Evolutionary conservation across 2,113 vertebrate genomes (phyloP), one percentile per base, ranked within the genome.

Genomic region (Spizaetus ornatus): DNA sequence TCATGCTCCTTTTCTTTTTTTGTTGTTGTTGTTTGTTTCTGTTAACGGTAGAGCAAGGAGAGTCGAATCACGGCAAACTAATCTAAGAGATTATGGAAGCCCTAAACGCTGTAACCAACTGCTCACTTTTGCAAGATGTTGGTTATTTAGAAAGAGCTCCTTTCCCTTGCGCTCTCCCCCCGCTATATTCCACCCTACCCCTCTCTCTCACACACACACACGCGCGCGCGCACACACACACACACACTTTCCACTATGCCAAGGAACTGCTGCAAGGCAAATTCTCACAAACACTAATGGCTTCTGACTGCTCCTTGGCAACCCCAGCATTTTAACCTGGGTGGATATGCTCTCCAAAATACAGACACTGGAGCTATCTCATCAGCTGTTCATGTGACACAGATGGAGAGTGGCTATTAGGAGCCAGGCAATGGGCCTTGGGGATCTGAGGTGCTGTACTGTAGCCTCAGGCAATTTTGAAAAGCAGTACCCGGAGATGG

Each of bases 231-330:
- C 91, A 19, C 71, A 73, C 91, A 70, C 34, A n/a, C 86, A 62
- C 90, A 95, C 98, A 98, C 95, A 97, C 98, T 98, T 99, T 98
- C 98, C 98, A 99, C 99, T 98, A 98, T 98, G 98, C 98, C 98
- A 98, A 99, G 98, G 98, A 99, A 99, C 98, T 98, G 99, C 99
- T 99, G 98, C 98, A 99, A 99, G 99, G 99, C 99, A 99, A 99
- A 99, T 99, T 99, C 99, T 99, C 99, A 99, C 99, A 99, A 99
- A 99, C 99, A 98, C 99, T 99, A 99, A 99, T 99, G 99, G 99
- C 98, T 99, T 99, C 98, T 99, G 99, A 99, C 99, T 99, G 99
- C 99, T 99, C 99, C 99, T 98, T 99, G 99, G 99, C 99, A 99
- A 99, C 99, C 99, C 99, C 97, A 98, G 99, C 99, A 99, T 99